Conservation (phyloP, 2,797 vertebrate genomes). For the Cossypha caffra region DNA sequence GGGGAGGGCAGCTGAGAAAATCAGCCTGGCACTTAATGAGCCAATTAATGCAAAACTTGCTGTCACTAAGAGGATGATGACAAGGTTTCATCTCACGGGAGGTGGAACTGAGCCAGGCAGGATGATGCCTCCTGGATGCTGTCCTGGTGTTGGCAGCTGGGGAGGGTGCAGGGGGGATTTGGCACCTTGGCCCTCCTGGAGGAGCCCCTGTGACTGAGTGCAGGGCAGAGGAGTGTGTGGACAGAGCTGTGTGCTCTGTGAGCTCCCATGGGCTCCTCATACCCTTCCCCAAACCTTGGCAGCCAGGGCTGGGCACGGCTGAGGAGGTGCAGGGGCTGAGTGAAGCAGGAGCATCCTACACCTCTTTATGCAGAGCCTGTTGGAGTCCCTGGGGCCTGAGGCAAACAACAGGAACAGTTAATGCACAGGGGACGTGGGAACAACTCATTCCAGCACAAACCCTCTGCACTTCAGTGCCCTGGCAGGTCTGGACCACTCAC, state of each 20-base stretch:
- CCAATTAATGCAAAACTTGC: background rate
- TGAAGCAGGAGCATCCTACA: background rate
- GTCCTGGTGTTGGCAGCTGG: background rate
- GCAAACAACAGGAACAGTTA: background rate
- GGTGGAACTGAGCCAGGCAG: background rate
- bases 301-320: background rate
- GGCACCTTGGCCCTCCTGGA: background rate
- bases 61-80: conserved; percentile 46
- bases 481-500: rapidly evolving
- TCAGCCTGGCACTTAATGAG: background rate
- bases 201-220: rapidly evolving
- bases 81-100: conserved; percentile 11
- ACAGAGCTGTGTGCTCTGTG: rapidly evolving
- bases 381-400: background rate
- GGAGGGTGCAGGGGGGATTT: background rate
- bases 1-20: background rate
- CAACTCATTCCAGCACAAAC: background rate
- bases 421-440: background rate
- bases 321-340: background rate
- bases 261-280: background rate
- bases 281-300: background rate
- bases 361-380: background rate
- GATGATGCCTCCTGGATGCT: background rate
- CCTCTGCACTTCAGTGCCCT: background rate
- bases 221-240: background rate